A percentile compares a stretch with the other conserved stretches of the same genome.
phyloP scores from a whole-genome alignment of 2,113 vertebrate species.

The Helogale parvula region DNA sequence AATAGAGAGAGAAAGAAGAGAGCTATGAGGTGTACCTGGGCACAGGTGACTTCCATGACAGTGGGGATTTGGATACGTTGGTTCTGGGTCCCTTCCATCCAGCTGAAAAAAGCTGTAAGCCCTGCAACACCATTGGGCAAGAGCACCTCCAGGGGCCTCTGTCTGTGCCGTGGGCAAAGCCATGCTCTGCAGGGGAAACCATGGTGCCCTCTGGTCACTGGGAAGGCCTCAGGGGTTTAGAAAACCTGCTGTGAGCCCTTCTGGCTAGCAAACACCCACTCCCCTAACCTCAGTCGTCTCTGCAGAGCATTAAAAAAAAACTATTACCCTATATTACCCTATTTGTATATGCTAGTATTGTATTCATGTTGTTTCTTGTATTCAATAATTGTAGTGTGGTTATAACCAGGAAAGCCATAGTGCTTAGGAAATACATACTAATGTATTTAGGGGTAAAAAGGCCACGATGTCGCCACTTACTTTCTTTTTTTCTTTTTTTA shows the following conservation, averaged over 20 bases:
- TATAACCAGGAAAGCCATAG: neutral
- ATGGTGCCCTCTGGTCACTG: neutral
- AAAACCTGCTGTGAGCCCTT: no score
- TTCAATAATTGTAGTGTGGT: neutral
- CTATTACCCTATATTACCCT: neutral
- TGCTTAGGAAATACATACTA: neutral
- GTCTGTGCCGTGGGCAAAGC: neutral
- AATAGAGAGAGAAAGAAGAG: neutral
- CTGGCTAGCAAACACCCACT: neutral
- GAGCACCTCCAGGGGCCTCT: neutral
- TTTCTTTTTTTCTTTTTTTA: no score
- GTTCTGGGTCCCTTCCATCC: neutral
- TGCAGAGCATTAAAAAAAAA: neutral
- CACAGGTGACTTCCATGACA: neutral
- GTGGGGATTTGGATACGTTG: neutral
- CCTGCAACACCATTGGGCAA: neutral
- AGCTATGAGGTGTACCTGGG: no score
- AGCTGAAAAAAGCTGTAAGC: neutral
- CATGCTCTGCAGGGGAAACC: neutral
- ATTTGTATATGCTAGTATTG: neutral
- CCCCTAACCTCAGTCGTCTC: neutral
- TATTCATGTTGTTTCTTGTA: neutral
- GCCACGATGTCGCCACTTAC: neutral
- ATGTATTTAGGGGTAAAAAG: neutral
- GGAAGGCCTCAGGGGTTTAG: neutral